Conservation (phyloP, 1,140 invertebrate genomes). For the Brachionus sp. region DNA sequence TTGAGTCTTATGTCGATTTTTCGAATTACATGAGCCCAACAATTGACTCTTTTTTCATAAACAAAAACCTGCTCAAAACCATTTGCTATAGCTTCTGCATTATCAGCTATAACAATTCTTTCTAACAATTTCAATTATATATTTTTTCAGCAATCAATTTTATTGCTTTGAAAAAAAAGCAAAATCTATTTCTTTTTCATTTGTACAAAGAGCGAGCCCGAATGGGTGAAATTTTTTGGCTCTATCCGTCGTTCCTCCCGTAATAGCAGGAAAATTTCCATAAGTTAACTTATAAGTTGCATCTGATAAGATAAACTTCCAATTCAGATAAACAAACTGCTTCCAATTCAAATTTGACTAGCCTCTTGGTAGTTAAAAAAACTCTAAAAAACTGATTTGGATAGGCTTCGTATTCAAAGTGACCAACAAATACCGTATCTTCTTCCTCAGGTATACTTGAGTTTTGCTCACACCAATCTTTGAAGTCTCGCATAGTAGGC, state of each 20-base stretch:
- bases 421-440: background rate
- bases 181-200: background rate
- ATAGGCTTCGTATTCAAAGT: background rate
- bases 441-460: background rate
- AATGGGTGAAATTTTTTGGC: constrained; percentile 3
- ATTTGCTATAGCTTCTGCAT: background rate
- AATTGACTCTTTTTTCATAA: constrained; percentile 8
- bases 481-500: constrained; percentile 12
- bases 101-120: background rate
- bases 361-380: background rate
- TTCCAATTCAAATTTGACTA: background rate
- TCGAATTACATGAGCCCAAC: background rate
- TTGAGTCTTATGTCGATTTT: background rate
- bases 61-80: constrained; percentile 15
- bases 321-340: too few relatives aligned
- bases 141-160: background rate
- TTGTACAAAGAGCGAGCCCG: background rate
- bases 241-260: background rate
- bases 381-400: background rate
- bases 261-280: background rate
- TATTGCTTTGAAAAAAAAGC: background rate
- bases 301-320: constrained; percentile 8
- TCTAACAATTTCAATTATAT: background rate
- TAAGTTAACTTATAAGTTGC: background rate
- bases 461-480: background rate